phyloP scores from a whole-genome alignment of 2,113 vertebrate genomes.

The Labrus mixtus region DNA sequence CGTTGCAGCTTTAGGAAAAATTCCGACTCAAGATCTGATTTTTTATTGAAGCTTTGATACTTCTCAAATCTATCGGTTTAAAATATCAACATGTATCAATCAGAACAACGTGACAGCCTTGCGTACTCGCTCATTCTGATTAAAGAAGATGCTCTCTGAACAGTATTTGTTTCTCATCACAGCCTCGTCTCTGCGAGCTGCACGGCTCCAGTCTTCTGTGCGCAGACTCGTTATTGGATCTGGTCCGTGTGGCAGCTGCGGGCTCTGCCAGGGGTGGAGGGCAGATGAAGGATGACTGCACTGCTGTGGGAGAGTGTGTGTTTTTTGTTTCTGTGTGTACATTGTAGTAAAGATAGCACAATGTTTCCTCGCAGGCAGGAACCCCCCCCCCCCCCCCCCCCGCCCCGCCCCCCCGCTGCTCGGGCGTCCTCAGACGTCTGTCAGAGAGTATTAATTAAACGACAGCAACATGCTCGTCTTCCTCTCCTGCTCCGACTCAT shows the following conservation, averaged over 20 bases:
- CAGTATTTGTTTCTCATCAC: not conserved
- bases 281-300: slow-evolving; percentile 58
- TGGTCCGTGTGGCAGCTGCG: slow-evolving; percentile 51
- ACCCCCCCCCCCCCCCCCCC: too few relatives aligned
- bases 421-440: slow-evolving; percentile 41
- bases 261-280: slow-evolving; percentile 46
- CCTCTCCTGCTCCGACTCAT: slow-evolving; percentile 7
- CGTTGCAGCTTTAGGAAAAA: too few relatives aligned
- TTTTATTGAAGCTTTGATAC: too few relatives aligned
- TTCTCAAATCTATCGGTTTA: too few relatives aligned
- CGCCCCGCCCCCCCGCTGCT: slow-evolving; percentile 18
- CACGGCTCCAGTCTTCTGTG: slow-evolving; percentile 4
- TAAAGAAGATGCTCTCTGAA: not conserved
- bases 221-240: slow-evolving; percentile 40
- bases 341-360: slow-evolving; percentile 14
- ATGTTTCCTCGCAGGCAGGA: slow-evolving; percentile 17
- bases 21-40: too few relatives aligned
- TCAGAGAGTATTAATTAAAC: slow-evolving; percentile 53
- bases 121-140: too few relatives aligned
- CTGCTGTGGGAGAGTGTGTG: slow-evolving; percentile 22
- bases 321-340: slow-evolving; percentile 8
- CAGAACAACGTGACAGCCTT: too few relatives aligned
- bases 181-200: not conserved
- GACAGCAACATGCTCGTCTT: not conserved
- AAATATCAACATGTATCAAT: too few relatives aligned